These are phyloP conservation scores for Exephanes ischioxanthus DNA, from an alignment of 2,888 invertebrate species.

Conservation along the genomic window DNA sequence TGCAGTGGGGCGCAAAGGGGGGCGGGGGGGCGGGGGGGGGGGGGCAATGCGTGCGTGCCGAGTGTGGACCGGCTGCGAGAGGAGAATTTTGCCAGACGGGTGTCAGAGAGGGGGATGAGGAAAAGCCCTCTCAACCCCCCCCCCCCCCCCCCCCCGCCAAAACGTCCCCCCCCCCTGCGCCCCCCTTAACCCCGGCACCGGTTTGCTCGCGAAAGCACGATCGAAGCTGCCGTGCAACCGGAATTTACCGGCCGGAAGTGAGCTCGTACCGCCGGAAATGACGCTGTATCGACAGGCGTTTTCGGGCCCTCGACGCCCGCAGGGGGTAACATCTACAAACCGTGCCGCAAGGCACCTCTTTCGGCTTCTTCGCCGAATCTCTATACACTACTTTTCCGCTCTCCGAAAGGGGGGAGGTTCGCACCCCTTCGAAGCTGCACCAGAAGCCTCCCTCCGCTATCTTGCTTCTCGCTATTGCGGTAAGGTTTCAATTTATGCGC, in stretches of 20 bases:
- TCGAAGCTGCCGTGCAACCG: conserved; percentile 68
- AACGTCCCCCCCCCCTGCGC: no score
- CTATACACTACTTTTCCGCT: conserved; percentile 40
- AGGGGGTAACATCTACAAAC: conserved; percentile 28
- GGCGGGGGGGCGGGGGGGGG: not conserved
- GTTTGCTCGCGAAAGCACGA: conserved; percentile 63
- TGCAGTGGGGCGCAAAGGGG: not conserved
- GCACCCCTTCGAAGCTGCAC: conserved; percentile 3
- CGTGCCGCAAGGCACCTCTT: conserved; percentile 12
- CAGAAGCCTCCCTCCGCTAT: not conserved
- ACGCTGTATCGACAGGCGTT: conserved; percentile 68
- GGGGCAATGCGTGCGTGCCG: not conserved
- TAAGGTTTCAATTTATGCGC: conserved; percentile 45
- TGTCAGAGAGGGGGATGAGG: not conserved
- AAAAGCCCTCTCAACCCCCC: conserved; percentile 49
- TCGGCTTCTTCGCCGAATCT: conserved; percentile 19
- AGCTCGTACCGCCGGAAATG: conserved; percentile 74
- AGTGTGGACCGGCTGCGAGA: not conserved
- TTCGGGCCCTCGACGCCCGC: conserved; percentile 58
- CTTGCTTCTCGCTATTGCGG: not conserved
- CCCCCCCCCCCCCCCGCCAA: no score
- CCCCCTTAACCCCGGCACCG: conserved; percentile 12
- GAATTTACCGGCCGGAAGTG: conserved; percentile 74
- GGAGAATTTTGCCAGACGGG: conserved; percentile 13
- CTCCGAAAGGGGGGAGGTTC: conserved; percentile 12